Percentiles rank a stretch among this genome's conserved stretches.
Conservation (phyloP, 2,113 vertebrate species). For the Tetraodon nigroviridis region DNA sequence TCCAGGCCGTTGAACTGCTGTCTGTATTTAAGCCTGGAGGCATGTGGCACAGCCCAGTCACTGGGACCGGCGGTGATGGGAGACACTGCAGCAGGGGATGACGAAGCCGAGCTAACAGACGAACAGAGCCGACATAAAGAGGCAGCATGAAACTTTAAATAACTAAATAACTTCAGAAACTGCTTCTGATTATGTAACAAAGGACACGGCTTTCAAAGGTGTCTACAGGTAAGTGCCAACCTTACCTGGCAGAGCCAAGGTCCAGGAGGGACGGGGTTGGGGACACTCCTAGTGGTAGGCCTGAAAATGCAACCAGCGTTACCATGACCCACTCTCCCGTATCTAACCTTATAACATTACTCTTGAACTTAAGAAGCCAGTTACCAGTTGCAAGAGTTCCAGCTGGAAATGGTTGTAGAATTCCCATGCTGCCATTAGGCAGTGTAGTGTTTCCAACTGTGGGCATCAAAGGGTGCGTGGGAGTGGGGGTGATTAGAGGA, state of each 20-base stretch:
- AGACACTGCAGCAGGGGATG: slow-evolving; percentile 82
- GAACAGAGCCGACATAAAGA: slow-evolving; percentile 1
- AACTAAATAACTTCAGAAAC: neutral
- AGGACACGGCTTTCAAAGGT: neutral
- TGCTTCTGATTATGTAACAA: neutral
- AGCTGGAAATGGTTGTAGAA: slow-evolving; percentile 79
- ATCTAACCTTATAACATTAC: too few species aligned
- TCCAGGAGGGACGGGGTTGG: slow-evolving; percentile 82
- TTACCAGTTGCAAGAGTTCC: slow-evolving; percentile 55
- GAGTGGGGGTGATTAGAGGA: slow-evolving; percentile 42
- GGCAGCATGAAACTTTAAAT: neutral
- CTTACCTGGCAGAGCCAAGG: slow-evolving; percentile 89
- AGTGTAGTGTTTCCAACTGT: slow-evolving; percentile 79
- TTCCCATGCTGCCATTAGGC: slow-evolving; percentile 82
- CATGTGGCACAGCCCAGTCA: slow-evolving; percentile 94
- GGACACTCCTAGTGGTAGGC: slow-evolving; percentile 50
- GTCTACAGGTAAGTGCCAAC: neutral
- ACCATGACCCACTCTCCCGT: slow-evolving; percentile 7
- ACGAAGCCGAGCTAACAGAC: slow-evolving; percentile 80
- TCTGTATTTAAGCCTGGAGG: slow-evolving; percentile 91
- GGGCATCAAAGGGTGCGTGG: slow-evolving; percentile 77
- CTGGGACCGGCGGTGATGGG: slow-evolving; percentile 74
- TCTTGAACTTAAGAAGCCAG: too few species aligned
- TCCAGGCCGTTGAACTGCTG: slow-evolving; percentile 96
- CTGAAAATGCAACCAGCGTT: slow-evolving; percentile 44